These are phyloP conservation scores for Lasioglossum vierecki DNA, from an alignment of 2,888 invertebrate genomes.

Conservation along the genomic window DNA sequence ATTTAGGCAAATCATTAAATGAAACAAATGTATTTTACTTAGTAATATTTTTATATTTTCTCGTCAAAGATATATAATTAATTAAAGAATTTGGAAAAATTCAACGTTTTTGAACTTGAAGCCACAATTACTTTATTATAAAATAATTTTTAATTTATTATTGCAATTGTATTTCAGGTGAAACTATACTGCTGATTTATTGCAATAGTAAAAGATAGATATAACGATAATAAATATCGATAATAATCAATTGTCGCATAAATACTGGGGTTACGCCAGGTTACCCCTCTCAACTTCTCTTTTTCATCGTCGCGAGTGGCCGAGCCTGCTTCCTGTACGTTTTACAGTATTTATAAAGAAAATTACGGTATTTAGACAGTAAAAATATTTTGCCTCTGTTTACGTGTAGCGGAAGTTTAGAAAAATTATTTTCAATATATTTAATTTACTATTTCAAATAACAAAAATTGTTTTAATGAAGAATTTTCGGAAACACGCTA, in stretches of 20 bases:
- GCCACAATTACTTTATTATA: not conserved
- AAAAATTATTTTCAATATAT: not conserved
- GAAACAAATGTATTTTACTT: not conserved
- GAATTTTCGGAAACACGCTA: not conserved
- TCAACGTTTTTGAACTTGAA: not conserved
- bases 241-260: conserved; percentile 25
- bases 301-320: conserved; percentile 40
- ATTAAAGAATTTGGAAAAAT: not conserved
- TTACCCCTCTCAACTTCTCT: conserved; percentile 36
- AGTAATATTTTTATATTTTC: not conserved
- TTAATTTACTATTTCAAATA: not conserved
- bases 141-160: not conserved
- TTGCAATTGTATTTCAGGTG: not conserved
- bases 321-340: conserved; percentile 33
- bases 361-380: conserved; percentile 5
- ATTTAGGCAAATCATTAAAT: not conserved
- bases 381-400: not conserved
- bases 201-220: not conserved
- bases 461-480: not conserved
- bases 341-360: conserved; percentile 48
- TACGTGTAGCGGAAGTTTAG: not conserved
- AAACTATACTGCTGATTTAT: not conserved
- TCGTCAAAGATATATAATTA: not conserved
- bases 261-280: not conserved
- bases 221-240: conserved; percentile 24